Base-by-base conservation (phyloP, 2,888 invertebrate genomes). In the Temnothorax ravouxi region DNA sequence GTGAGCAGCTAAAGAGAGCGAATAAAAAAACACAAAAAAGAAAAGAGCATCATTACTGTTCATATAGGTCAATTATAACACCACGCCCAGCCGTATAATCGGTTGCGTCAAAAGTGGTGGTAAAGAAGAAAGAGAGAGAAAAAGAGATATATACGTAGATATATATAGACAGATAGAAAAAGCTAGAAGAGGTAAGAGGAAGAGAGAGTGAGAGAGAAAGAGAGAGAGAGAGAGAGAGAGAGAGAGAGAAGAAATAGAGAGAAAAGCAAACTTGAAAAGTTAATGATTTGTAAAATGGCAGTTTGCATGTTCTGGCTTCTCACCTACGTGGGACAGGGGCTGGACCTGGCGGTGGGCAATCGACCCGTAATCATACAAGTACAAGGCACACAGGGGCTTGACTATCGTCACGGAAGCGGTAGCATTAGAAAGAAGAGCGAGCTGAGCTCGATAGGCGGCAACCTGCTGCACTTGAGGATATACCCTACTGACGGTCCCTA, bases 271-370 rank as follows among this genome's bases (percentile, higher is more conserved):
- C 18, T 52, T 21, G 25, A 67, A 59, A 41, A 56, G 41, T 59
- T 47, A 47, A 69, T 54, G 21, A 52, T 47, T 52, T 67, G 64
- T 62, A 92, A 89, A 84, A 95, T 94, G 95, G 93, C 94, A 88
- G 93, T 92, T 87, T 92, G 93, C 91, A 91, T 93, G 89, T 91
- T 94, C 86, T 94, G 94, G 93, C 90, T 95, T 47, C 91, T 94
- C 82, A 93, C 94, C 83, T 95, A 94, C 89, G 91, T 94, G 72
- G 93, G 94, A 87, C 91, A 94, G 47, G 94, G 94, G 67, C 91
- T 95, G 80, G 94, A 94, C 54, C 88, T 94, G 62, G 92, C 92
- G 41, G 88, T 94, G 79, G 94, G 93, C 56, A 94, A 93, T 88
- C 92, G 93, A 38, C 92, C 93, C 34, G 88, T 91, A 62, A 89